Base-by-base conservation (phyloP, 2,888 invertebrate species). In the Frankliniella fusca region DNA sequence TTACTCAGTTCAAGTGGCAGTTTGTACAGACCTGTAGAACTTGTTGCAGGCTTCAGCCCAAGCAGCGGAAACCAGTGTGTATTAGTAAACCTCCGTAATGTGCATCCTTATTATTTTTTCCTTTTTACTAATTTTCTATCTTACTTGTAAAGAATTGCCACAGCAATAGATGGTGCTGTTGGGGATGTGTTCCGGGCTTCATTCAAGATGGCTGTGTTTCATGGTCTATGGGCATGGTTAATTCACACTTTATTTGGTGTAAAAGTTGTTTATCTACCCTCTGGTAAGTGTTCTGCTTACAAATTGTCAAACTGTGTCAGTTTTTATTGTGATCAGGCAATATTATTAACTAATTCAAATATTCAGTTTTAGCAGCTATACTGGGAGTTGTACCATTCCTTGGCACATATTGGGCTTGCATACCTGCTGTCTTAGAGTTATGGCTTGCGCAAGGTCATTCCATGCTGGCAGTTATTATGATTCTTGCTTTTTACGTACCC, bases 191-290 rank as follows among this genome's bases (percentile, higher is more conserved):
- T 99, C 87, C 93, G 95, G 83, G 98, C 98, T 0, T 97, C 98
- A 3, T 94, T 98, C 86, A 99, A 99, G 90, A 96, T 99, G 93
- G 96, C 97, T 0, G 90, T 95, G 0, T 99, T 99, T 89, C 99
- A 99, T 87, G 99, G 98, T 0, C 90, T 99, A 84, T 99, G 98
- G 93, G 99, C 99, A 0, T 99, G 98, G 97, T 92, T 99, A 84
- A 95, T 97, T 81, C 99, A 99, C 88, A 97, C 96, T 85, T 90
- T 99, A 18, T 98, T 99, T 87, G 95, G 95, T 83, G 95, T 95
- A 7, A 96, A 97, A 88, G 95, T 99, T 83, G 96, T 99, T 61
- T 99, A 98, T 88, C 91, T 99, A 84, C 98, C 99, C 0, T 95
- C 97, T 86, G 94, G 95, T 95, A 88, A 38, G 38, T 38, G 5